Conservation (phyloP, 2,113 vertebrate genomes). For the Verasper variegatus region DNA sequence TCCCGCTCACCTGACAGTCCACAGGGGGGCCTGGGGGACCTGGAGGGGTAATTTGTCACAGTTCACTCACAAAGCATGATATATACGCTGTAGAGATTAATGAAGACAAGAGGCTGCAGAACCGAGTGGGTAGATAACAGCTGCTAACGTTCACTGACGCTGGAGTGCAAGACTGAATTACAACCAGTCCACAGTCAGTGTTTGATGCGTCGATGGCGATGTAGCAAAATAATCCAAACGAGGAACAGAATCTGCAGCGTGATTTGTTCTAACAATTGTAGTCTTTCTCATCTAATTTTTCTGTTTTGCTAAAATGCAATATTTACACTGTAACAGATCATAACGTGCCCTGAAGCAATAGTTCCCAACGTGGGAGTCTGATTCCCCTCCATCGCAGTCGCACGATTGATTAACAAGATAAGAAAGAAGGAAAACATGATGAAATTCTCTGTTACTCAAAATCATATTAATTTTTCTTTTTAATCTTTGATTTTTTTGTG, state of each 20-base stretch:
- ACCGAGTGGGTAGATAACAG: conserved; percentile 3
- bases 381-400: neutral
- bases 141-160: neutral
- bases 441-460: neutral
- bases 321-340: conserved; percentile 1
- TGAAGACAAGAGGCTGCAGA: neutral
- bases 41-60: conserved; percentile 55
- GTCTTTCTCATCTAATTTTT: neutral
- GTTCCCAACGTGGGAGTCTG: neutral
- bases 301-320: neutral
- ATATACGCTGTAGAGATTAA: conserved; percentile 25
- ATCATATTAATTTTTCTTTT: neutral
- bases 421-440: neutral
- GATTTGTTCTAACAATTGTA: neutral
- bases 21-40: conserved; percentile 93
- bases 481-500: neutral
- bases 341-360: neutral
- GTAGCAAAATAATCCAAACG: no score
- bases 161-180: neutral
- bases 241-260: neutral
- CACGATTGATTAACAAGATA: neutral
- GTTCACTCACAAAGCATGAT: conserved; percentile 12
- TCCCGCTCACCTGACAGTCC: conserved; percentile 90
- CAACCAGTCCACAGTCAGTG: neutral
- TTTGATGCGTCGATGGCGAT: no score